These are phyloP conservation scores for Echeneis naucrates DNA, from an alignment of 2,797 vertebrate species.

Conservation along the genomic window DNA sequence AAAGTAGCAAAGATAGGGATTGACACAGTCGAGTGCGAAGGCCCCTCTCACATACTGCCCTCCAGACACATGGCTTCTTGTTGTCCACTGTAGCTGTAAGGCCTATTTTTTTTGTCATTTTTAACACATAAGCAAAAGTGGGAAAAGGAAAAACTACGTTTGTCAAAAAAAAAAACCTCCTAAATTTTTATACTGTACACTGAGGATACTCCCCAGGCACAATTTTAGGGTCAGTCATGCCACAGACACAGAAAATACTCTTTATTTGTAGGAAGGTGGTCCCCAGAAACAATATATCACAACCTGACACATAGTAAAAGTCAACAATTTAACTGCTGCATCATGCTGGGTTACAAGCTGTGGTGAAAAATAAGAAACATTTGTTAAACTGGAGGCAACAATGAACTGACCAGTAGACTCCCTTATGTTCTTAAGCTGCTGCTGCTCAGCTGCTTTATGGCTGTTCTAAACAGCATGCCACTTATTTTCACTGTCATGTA, in stretches of 20 bases:
- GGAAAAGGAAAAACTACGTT: slow-evolving; percentile 31
- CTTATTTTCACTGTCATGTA: background rate
- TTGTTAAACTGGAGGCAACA: background rate
- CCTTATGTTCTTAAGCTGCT: background rate
- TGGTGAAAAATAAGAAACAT: background rate
- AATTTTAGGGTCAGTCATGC: background rate
- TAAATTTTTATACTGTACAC: slow-evolving; percentile 49
- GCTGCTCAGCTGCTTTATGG: background rate
- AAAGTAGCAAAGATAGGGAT: slow-evolving; percentile 63
- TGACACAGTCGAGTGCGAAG: slow-evolving; percentile 69
- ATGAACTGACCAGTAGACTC: background rate
- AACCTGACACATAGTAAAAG: background rate
- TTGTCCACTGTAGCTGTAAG: slow-evolving; percentile 54
- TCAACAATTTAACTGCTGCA: background rate
- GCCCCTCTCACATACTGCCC: slow-evolving; percentile 36
- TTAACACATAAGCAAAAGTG: slow-evolving; percentile 51
- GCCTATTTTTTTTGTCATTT: slow-evolving; percentile 28
- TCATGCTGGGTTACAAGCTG: too few species aligned
- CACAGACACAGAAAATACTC: background rate
- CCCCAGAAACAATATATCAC: background rate
- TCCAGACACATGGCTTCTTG: slow-evolving; percentile 47
- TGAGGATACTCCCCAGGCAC: slow-evolving; percentile 10
- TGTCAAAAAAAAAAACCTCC: slow-evolving; percentile 25
- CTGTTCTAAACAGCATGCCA: background rate
- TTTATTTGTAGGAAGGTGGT: background rate